These are phyloP conservation scores for Drosophila histrio DNA, from an alignment of 2,888 invertebrate genomes.

Conservation along the genomic window DNA sequence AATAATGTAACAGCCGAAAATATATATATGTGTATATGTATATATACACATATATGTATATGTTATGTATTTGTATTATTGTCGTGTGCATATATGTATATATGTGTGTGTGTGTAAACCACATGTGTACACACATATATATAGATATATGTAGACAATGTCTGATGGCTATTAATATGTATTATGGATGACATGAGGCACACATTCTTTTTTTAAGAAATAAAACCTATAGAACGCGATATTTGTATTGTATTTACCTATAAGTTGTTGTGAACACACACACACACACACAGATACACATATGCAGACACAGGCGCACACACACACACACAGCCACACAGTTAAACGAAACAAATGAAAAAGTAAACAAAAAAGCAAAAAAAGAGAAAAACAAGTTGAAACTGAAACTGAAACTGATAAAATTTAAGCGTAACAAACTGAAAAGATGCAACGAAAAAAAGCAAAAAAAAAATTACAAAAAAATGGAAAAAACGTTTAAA, in stretches of 20 bases:
- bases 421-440: constrained; percentile 64
- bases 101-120: too few species aligned
- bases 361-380: constrained; percentile 38
- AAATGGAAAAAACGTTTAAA: constrained; percentile 30
- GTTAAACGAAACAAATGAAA: constrained; percentile 33
- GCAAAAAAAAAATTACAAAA: constrained; percentile 20
- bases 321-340: constrained; percentile 48
- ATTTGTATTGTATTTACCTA: constrained; percentile 77
- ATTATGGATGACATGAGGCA: constrained; percentile 84
- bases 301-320: constrained; percentile 2
- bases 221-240: constrained; percentile 70
- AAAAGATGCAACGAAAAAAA: constrained; percentile 53
- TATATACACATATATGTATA: constrained; percentile 18
- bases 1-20: constrained; percentile 35
- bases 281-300: constrained; percentile 13
- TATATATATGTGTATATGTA: constrained; percentile 14
- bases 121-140: too few species aligned
- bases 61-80: constrained; percentile 60
- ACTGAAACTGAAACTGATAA: constrained; percentile 71
- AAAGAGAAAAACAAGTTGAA: constrained; percentile 65
- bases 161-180: constrained; percentile 63
- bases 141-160: constrained; percentile 41
- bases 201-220: constrained; percentile 74
- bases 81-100: constrained; percentile 48
- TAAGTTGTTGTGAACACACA: constrained; percentile 70